A percentile compares a stretch with the other conserved stretches of the same genome.
Conservation (phyloP, 2,797 vertebrate genomes). For the Chelonia mydas region DNA sequence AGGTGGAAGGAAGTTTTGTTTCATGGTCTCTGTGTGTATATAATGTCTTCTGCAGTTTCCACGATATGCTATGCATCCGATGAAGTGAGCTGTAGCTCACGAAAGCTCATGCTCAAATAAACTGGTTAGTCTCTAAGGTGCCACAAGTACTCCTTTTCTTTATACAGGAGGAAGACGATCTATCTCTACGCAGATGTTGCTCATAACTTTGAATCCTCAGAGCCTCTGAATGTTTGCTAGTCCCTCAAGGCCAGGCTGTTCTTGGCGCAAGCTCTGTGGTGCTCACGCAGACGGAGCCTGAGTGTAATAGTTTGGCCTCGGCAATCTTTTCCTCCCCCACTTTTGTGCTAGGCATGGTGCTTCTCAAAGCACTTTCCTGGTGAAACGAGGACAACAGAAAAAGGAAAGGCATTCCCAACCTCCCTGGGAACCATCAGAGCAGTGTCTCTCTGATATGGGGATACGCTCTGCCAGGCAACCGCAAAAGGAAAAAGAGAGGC, state of each 20-base stretch:
- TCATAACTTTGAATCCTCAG: not conserved
- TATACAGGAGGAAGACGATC: not conserved
- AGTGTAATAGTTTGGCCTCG: not conserved
- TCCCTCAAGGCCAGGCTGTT: not conserved
- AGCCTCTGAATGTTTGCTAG: not conserved
- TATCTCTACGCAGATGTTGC: not conserved
- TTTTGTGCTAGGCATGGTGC: not conserved
- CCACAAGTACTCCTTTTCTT: too few relatives aligned
- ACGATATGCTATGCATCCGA: too few relatives aligned
- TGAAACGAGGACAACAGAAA: not conserved
- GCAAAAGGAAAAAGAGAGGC: not conserved
- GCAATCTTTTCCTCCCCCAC: not conserved
- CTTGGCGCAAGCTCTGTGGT: not conserved
- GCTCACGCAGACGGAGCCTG: not conserved
- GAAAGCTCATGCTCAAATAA: too few relatives aligned
- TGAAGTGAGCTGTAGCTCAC: too few relatives aligned
- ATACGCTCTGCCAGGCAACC: not conserved
- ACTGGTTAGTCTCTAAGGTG: too few relatives aligned
- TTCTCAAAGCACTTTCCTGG: fast-evolving
- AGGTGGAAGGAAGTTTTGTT: too few relatives aligned
- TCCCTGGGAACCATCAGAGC: not conserved
- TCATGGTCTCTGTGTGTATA: too few relatives aligned
- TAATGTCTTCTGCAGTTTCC: too few relatives aligned
- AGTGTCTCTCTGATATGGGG: not conserved
- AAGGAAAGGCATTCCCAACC: not conserved